Evolutionary conservation across 2,113 vertebrate genomes (phyloP).

Genomic region (Anguilla rostrata): DNA sequence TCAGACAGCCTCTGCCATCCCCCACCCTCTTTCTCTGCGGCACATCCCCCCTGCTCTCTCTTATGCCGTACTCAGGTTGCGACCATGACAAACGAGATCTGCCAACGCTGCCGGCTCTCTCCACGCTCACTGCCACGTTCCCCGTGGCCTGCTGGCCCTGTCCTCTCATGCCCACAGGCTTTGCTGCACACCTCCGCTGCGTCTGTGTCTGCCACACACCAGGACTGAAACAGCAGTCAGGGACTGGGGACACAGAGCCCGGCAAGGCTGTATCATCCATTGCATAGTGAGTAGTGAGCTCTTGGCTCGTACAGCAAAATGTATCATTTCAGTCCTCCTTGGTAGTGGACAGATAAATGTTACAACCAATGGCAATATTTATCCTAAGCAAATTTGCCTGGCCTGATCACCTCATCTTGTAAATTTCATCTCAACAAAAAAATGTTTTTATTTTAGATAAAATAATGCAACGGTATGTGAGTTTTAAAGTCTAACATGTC

Average conservation of each 20-base stretch:
- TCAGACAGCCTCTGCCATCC: not conserved
- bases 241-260: not conserved
- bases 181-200: not conserved
- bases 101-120: not conserved
- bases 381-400: not conserved
- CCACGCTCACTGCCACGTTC: not conserved
- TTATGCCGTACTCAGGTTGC: not conserved
- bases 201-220: not conserved
- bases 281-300: not conserved
- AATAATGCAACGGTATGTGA: no score
- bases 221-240: not conserved
- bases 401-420: not conserved
- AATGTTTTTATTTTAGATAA: no score
- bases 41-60: not conserved
- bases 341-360: not conserved
- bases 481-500: no score
- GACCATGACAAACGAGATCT: constrained; percentile 15
- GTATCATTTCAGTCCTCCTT: not conserved
- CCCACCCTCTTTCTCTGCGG: not conserved
- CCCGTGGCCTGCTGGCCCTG: not conserved
- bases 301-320: not conserved
- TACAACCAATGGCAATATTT: not conserved
- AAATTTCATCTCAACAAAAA: not conserved
- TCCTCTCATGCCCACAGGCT: not conserved
- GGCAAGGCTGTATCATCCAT: not conserved